These are phyloP conservation scores for Diabrotica virgifera DNA, from an alignment of 1,140 invertebrate species.

Conservation along the genomic window DNA sequence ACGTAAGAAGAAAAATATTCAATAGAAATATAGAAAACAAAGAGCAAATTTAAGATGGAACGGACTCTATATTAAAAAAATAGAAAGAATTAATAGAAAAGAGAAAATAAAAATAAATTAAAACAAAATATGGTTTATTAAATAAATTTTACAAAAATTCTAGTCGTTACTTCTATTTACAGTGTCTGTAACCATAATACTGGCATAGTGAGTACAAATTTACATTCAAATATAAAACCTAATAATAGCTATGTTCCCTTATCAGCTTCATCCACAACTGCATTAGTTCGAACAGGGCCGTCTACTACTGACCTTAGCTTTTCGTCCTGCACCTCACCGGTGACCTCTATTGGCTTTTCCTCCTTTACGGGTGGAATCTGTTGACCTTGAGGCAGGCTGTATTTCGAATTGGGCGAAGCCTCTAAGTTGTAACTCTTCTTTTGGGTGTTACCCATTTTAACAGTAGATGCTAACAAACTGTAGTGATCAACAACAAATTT, in stretches of 20 bases:
- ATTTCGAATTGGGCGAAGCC: not conserved
- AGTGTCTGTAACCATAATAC: too few species aligned
- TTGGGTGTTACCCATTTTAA: slow-evolving; percentile 7
- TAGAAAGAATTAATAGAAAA: too few species aligned
- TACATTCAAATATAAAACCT: too few species aligned
- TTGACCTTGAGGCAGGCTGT: not conserved
- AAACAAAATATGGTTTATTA: too few species aligned
- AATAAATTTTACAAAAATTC: too few species aligned
- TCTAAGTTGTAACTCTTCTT: not conserved
- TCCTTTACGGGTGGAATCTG: not conserved
- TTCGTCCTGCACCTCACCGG: not conserved
- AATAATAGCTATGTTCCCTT: not conserved
- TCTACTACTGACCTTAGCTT: not conserved
- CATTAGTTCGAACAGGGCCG: not conserved
- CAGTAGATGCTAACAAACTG: not conserved
- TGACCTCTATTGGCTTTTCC: not conserved
- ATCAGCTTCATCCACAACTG: not conserved
- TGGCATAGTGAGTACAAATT: too few species aligned
- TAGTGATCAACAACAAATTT: not conserved
- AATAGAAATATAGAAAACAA: too few species aligned
- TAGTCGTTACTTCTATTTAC: too few species aligned
- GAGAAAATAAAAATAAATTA: too few species aligned
- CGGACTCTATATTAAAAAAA: too few species aligned
- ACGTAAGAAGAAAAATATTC: too few species aligned
- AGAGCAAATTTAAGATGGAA: too few species aligned